Conservation (phyloP, 53 echinoderm and acorn worm species). For the Temnopleurus reevesii region DNA sequence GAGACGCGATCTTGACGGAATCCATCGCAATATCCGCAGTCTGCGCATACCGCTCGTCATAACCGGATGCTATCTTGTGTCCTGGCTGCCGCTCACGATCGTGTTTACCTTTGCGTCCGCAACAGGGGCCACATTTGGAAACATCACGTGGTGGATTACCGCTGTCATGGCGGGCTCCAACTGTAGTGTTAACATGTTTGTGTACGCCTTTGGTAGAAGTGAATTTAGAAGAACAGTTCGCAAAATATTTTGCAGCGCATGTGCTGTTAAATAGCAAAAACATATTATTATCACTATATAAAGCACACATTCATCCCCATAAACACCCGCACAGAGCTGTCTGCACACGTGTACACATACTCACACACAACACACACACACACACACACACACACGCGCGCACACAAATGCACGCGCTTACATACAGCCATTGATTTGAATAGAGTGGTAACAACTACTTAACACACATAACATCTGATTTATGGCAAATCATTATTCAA, state of each 20-base stretch:
- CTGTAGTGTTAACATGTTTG: not conserved
- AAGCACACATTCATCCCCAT: too few relatives aligned
- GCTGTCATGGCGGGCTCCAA: slow-evolving; percentile 2
- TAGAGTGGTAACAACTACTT: too few relatives aligned
- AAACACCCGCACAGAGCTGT: too few relatives aligned
- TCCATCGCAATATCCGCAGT: slow-evolving; percentile 3
- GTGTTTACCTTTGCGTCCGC: slow-evolving; percentile 17
- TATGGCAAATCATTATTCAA: too few relatives aligned
- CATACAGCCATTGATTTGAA: too few relatives aligned
- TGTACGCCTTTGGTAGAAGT: slow-evolving; percentile 12
- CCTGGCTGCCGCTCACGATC: not conserved
- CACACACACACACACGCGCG: too few relatives aligned
- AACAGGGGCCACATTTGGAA: not conserved
- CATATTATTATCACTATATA: too few relatives aligned
- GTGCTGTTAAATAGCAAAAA: not conserved
- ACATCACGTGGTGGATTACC: not conserved
- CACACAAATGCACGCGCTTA: too few relatives aligned
- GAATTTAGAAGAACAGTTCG: not conserved
- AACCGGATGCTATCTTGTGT: not conserved
- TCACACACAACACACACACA: too few relatives aligned
- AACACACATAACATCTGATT: too few relatives aligned
- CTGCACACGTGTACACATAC: too few relatives aligned
- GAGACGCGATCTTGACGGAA: not conserved
- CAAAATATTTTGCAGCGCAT: not conserved
- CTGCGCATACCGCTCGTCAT: not conserved